Evolutionary conservation across 2,797 vertebrate species (phyloP).

Genomic region (Sylvia borin): DNA sequence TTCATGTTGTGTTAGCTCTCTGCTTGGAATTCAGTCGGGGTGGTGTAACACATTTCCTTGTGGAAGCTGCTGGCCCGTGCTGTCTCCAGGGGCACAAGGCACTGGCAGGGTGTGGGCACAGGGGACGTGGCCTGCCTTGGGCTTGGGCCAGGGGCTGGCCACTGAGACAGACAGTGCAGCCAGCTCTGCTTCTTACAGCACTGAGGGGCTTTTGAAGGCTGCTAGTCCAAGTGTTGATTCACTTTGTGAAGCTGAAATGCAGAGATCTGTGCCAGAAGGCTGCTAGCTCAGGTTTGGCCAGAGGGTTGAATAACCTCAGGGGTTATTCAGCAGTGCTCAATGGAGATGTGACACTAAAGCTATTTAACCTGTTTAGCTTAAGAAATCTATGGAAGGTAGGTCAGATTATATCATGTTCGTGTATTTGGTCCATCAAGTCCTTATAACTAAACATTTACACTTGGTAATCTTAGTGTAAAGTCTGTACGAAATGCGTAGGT

Average conservation of each 20-base stretch:
- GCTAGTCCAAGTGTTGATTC: neutral
- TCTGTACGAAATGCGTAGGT: neutral
- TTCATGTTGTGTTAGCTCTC: neutral
- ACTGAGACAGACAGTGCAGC: neutral
- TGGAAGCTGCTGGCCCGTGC: neutral
- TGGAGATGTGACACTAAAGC: neutral
- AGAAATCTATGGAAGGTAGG: neutral
- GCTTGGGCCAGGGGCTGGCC: neutral
- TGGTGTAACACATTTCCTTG: neutral
- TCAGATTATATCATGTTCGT: neutral
- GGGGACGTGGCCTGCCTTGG: neutral
- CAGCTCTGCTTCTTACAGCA: neutral
- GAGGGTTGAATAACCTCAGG: neutral
- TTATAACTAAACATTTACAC: neutral
- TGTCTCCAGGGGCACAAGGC: neutral
- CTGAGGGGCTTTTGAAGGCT: neutral
- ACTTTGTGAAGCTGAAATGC: neutral
- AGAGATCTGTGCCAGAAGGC: neutral
- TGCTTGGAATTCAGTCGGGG: neutral
- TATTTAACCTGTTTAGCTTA: neutral
- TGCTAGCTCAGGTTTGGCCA: neutral
- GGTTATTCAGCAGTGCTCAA: neutral
- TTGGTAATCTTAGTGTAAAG: neutral
- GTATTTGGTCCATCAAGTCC: neutral
- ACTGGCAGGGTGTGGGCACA: neutral